Conservation (phyloP, 2,888 invertebrate genomes). For the Epistrophe grossulariae region DNA sequence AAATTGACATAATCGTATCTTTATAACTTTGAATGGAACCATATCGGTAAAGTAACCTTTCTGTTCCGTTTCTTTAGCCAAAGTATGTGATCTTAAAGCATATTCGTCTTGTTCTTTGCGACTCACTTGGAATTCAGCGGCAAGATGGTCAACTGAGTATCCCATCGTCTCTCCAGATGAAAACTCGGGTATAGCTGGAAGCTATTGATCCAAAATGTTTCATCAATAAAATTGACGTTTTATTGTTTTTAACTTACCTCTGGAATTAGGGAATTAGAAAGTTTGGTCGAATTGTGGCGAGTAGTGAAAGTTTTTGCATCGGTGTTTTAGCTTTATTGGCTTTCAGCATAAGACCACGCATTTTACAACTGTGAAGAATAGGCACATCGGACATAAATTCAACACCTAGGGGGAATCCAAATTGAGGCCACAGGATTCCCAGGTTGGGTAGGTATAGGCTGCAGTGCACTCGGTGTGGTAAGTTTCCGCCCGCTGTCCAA, state of each 20-base stretch:
- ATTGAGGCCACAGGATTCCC: too few relatives aligned
- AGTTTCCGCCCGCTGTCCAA: too few relatives aligned
- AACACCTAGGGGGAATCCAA: too few relatives aligned
- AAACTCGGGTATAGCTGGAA: constrained; percentile 99
- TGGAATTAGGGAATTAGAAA: constrained; percentile 91
- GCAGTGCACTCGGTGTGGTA: too few relatives aligned
- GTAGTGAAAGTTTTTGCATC: constrained; percentile 89
- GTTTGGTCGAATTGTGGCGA: constrained; percentile 89
- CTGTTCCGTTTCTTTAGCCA: constrained; percentile 93
- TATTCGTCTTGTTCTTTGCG: constrained; percentile 98
- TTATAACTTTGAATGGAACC: constrained; percentile 90
- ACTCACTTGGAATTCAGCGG: constrained; percentile 95
- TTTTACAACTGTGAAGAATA: constrained; percentile 96
- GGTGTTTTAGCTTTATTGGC: constrained; percentile 97
- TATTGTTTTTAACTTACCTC: constrained; percentile 86
- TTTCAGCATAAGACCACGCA: constrained; percentile 93
- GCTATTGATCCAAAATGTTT: too few relatives aligned
- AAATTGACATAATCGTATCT: background rate
- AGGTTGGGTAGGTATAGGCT: too few relatives aligned
- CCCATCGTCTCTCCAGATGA: constrained; percentile 99
- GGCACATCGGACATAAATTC: constrained; percentile 99
- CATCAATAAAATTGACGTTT: background rate
- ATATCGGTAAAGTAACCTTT: constrained; percentile 96
- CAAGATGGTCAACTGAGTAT: constrained; percentile 97
- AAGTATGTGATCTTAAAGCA: constrained; percentile 94